These are phyloP conservation scores for Anthonomus grandis DNA, from an alignment of 1,140 invertebrate species.

Conservation along the genomic window DNA sequence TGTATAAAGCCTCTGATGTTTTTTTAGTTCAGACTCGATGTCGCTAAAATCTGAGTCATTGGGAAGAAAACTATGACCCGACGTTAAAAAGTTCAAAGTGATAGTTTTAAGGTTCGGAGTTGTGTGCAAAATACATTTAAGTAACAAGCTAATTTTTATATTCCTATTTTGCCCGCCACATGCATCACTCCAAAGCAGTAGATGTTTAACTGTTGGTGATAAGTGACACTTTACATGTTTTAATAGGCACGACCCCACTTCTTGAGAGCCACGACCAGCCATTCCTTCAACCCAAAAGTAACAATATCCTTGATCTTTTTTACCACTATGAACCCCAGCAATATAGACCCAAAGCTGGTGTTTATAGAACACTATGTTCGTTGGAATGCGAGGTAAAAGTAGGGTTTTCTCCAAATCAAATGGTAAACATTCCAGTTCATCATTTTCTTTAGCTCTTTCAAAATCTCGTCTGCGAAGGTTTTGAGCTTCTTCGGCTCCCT, in stretches of 20 bases:
- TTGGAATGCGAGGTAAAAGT: constrained; percentile 40
- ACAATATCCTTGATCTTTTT: constrained; percentile 31
- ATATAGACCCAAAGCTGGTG: constrained; percentile 41
- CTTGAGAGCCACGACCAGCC: constrained; percentile 41
- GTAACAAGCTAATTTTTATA: constrained; percentile 44
- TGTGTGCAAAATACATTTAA: constrained; percentile 38
- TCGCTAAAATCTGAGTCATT: too few species aligned
- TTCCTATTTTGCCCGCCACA: constrained; percentile 47
- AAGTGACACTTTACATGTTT: constrained; percentile 39
- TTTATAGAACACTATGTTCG: constrained; percentile 42
- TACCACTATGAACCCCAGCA: constrained; percentile 35
- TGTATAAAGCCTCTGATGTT: constrained; percentile 35
- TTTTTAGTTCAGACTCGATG: constrained; percentile 39
- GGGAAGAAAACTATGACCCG: constrained; percentile 45
- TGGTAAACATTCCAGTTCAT: constrained; percentile 28
- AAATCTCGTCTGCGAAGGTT: constrained; percentile 14
- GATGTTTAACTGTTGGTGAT: constrained; percentile 28
- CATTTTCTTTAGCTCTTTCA: constrained; percentile 16
- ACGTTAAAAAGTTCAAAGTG: constrained; percentile 38
- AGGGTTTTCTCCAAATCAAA: constrained; percentile 47
- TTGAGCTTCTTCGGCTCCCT: constrained; percentile 12
- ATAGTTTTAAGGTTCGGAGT: constrained; percentile 42
- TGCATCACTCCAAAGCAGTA: constrained; percentile 40
- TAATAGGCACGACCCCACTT: constrained; percentile 41
- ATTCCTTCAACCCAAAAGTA: constrained; percentile 43